Conservation (phyloP, 2,888 invertebrate genomes). For the Lycaena phlaeas region DNA sequence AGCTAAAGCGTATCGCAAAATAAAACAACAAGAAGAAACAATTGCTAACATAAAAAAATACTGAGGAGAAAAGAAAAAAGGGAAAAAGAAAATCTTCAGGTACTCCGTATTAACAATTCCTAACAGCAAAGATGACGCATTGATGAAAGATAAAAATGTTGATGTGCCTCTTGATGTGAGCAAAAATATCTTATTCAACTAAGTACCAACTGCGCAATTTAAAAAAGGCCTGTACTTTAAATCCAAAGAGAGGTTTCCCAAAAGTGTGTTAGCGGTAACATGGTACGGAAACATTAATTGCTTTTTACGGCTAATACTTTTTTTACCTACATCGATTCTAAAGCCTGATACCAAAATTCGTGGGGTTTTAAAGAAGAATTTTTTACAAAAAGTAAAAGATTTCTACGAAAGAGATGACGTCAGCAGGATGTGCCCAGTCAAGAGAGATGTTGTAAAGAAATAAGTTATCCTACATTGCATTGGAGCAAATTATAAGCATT, state of each 20-base stretch:
- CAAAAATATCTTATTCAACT: slow-evolving; percentile 11
- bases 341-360: slow-evolving; percentile 16
- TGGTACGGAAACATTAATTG: slow-evolving; percentile 7
- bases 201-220: slow-evolving; percentile 6
- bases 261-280: slow-evolving; percentile 12
- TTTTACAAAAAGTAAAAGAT: slow-evolving; percentile 14
- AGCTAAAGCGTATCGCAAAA: slow-evolving; percentile 12
- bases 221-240: slow-evolving; percentile 10
- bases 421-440: slow-evolving; percentile 22
- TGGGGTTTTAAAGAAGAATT: slow-evolving; percentile 14
- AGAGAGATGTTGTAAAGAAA: slow-evolving; percentile 19
- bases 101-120: too few relatives aligned
- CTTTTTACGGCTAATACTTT: slow-evolving; percentile 10
- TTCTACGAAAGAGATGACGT: slow-evolving; percentile 20
- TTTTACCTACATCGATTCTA: slow-evolving; percentile 10
- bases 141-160: slow-evolving; percentile 12
- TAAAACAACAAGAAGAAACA: slow-evolving; percentile 9
- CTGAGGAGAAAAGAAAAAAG: neutral
- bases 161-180: slow-evolving; percentile 12
- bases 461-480: slow-evolving; percentile 1
- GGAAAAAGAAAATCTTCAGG: neutral
- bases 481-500: slow-evolving; percentile 7
- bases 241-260: slow-evolving; percentile 15
- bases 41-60: slow-evolving; percentile 10
- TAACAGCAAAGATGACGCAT: slow-evolving; percentile 10